Conservation (phyloP, 2,113 vertebrate species). For the Chiloscyllium plagiosum region DNA sequence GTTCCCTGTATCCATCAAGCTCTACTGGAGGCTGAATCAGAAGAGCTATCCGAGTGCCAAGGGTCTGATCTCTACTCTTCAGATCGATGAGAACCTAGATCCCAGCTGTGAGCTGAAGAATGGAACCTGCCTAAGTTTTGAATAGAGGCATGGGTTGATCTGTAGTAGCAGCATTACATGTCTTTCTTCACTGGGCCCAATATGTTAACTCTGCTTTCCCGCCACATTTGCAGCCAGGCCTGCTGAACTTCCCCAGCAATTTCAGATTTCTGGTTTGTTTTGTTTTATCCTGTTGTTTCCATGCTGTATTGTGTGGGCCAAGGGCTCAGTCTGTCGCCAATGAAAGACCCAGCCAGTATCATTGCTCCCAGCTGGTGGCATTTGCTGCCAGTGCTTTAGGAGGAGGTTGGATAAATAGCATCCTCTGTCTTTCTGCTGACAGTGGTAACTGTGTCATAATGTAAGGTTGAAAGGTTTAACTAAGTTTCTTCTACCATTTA, state of each 20-base stretch:
- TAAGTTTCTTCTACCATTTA: not conserved
- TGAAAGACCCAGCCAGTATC: not conserved
- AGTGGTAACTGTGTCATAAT: not conserved
- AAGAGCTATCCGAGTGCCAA: not conserved
- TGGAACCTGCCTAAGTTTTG: not conserved
- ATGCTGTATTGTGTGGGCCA: not conserved
- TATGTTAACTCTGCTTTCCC: no score
- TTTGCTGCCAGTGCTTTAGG: not conserved
- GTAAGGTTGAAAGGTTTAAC: not conserved
- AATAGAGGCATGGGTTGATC: not conserved
- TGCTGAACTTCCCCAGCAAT: no score
- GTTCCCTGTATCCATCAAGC: not conserved
- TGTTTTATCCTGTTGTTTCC: not conserved
- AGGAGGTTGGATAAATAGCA: not conserved
- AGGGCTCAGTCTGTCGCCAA: no score
- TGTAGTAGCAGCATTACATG: not conserved
- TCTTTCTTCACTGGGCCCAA: not conserved
- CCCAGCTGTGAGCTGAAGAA: not conserved
- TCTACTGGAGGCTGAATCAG: not conserved
- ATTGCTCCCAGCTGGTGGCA: not conserved
- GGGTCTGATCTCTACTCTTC: not conserved
- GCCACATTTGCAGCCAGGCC: no score
- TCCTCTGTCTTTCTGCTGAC: not conserved
- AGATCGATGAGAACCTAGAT: not conserved
- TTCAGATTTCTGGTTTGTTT: no score